A percentile compares a stretch with the other conserved stretches of the same genome.
These are phyloP conservation scores for Proales similis DNA, from an alignment of 1,140 invertebrate genomes.

Conservation along the genomic window DNA sequence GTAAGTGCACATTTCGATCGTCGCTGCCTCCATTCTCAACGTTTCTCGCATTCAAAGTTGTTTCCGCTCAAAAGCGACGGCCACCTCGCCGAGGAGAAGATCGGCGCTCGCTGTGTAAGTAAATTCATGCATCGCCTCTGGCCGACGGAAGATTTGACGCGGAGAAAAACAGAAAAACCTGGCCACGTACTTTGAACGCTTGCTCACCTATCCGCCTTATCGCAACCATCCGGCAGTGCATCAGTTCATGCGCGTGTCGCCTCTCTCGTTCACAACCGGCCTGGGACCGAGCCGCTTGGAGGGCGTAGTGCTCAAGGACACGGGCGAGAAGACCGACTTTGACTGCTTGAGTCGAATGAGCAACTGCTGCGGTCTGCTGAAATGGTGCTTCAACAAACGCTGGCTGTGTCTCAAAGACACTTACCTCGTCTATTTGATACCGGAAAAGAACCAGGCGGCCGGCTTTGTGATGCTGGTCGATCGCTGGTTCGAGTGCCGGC, in stretches of 20 bases:
- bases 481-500: constrained; percentile 6
- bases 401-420: constrained; percentile 35
- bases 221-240: constrained; percentile 17
- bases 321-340: constrained; percentile 7
- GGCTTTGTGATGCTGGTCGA: constrained; percentile 30
- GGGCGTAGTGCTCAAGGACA: constrained; percentile 9
- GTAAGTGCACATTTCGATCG: constrained; percentile 23
- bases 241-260: constrained; percentile 1
- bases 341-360: constrained; percentile 4
- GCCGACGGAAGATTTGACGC: background rate
- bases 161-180: constrained; percentile 4
- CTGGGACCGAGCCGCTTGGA: constrained; percentile 4
- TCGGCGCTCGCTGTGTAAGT: constrained; percentile 10
- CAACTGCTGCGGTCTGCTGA: constrained; percentile 8
- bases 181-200: constrained; percentile 15
- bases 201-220: constrained; percentile 29
- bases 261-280: constrained; percentile 7
- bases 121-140: too few species aligned
- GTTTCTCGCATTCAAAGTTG: background rate
- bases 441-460: background rate
- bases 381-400: constrained; percentile 15
- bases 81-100: constrained; percentile 7
- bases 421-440: constrained; percentile 18
- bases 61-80: constrained; percentile 14
- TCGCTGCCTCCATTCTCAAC: too few species aligned